Conservation (phyloP, 2,888 invertebrate species). For the Drosophila anceps region DNA sequence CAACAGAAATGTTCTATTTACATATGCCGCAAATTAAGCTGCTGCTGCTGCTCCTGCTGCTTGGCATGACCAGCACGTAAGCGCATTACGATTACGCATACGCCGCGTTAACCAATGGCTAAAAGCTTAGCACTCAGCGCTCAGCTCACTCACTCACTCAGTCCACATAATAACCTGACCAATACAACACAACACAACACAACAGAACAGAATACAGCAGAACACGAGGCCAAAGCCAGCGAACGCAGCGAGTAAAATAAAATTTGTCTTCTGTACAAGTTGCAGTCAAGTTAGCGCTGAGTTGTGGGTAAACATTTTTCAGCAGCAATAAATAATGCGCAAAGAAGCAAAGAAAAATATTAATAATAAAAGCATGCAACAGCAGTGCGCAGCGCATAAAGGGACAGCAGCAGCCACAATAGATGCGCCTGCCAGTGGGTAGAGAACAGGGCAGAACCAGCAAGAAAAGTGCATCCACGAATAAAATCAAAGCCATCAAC, state of each 20-base stretch:
- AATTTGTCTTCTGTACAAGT: slow-evolving; percentile 77
- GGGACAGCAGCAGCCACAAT: slow-evolving; percentile 62
- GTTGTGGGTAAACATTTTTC: slow-evolving; percentile 80
- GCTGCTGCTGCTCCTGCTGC: slow-evolving; percentile 15
- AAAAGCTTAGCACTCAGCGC: slow-evolving; percentile 65
- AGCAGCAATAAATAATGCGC: slow-evolving; percentile 79
- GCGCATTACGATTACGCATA: slow-evolving; percentile 71
- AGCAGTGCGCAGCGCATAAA: slow-evolving; percentile 63
- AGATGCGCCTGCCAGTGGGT: slow-evolving; percentile 57
- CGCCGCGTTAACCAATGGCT: slow-evolving; percentile 66
- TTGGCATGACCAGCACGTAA: slow-evolving; percentile 68
- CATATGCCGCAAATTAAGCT: slow-evolving; percentile 66
- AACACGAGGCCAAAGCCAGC: slow-evolving; percentile 25
- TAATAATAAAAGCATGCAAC: slow-evolving; percentile 80
- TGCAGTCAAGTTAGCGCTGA: slow-evolving; percentile 75
- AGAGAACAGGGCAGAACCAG: slow-evolving; percentile 38
- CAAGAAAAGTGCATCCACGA: slow-evolving; percentile 81
- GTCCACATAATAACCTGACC: slow-evolving; percentile 75
- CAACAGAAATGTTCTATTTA: slow-evolving; percentile 82
- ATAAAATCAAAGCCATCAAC: slow-evolving; percentile 81
- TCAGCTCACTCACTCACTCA: slow-evolving; percentile 60
- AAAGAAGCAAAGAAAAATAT: slow-evolving; percentile 67
- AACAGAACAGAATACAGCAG: slow-evolving; percentile 30
- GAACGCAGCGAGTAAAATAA: slow-evolving; percentile 47
- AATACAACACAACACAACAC: slow-evolving; percentile 16